Conservation (phyloP, 2,888 invertebrate genomes). For the Hipparchia semele region DNA sequence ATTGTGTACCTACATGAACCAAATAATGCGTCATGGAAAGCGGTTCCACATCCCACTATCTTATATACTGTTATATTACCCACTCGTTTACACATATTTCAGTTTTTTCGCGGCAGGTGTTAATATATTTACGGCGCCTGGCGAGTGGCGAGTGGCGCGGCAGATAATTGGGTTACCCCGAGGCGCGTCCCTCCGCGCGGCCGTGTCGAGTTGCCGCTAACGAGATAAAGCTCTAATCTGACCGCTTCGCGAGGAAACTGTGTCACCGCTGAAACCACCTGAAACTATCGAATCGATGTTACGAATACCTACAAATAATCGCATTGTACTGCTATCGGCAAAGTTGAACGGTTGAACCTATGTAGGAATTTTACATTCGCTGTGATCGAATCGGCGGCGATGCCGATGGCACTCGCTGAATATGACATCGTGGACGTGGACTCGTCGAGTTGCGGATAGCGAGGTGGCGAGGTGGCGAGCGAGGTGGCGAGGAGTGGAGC, state of each 20-base stretch:
- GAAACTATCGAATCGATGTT: too few species aligned
- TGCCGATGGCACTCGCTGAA: too few species aligned
- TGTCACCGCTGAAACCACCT: too few species aligned
- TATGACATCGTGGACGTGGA: too few species aligned
- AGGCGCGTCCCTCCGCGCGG: not conserved
- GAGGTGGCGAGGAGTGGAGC: not conserved
- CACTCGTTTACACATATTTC: too few species aligned
- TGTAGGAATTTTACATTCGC: not conserved
- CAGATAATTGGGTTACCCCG: constrained; percentile 24
- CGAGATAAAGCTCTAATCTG: constrained; percentile 37
- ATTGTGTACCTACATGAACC: too few species aligned
- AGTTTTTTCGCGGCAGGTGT: too few species aligned
- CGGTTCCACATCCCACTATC: not conserved
- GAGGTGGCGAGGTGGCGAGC: too few species aligned
- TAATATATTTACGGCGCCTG: not conserved
- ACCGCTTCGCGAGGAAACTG: not conserved
- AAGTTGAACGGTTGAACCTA: not conserved
- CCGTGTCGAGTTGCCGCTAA: constrained; percentile 39
- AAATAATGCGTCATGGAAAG: not conserved
- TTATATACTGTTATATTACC: not conserved
- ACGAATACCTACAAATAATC: too few species aligned
- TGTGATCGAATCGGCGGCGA: constrained; percentile 26
- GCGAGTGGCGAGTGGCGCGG: not conserved
- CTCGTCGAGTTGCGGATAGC: too few species aligned
- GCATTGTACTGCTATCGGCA: too few species aligned